These are phyloP conservation scores for Scatophagus argus DNA, from an alignment of 2,113 vertebrate genomes.

Conservation along the genomic window DNA sequence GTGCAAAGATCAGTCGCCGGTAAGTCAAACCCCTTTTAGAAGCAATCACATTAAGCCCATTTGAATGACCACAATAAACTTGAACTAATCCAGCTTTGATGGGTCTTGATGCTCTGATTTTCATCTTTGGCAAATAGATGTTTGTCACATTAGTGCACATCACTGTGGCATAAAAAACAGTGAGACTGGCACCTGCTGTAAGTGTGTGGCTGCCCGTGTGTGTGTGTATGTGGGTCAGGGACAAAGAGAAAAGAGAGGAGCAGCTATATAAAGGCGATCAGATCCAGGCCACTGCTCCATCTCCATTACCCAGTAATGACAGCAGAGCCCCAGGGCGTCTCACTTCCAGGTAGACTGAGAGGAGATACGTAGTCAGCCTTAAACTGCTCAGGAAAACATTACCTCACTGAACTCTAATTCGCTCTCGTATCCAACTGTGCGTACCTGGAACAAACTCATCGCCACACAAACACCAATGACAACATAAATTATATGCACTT, in stretches of 20 bases:
- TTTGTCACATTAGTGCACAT: not conserved
- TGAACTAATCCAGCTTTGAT: not conserved
- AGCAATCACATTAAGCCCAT: not conserved
- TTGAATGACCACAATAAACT: not conserved
- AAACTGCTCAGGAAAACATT: not conserved
- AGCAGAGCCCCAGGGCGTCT: conserved; percentile 14
- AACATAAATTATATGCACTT: not conserved
- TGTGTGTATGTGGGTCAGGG: conserved; percentile 62
- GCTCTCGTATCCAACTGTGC: not conserved
- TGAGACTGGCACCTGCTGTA: not conserved
- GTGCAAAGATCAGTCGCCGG: not conserved
- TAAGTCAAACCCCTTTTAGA: not conserved
- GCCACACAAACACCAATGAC: not conserved
- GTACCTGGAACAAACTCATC: not conserved
- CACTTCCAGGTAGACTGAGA: conserved; percentile 17
- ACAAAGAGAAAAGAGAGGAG: conserved; percentile 30
- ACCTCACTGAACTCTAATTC: not conserved
- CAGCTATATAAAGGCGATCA: conserved; percentile 70
- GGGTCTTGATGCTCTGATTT: not conserved
- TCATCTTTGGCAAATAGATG: not conserved
- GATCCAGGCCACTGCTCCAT: conserved; percentile 64
- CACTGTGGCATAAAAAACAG: not conserved
- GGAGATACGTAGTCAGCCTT: not conserved
- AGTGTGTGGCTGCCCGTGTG: not conserved
- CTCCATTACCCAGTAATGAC: conserved; percentile 53